A percentile compares a stretch with the other conserved stretches of the same genome.
phyloP scores from a whole-genome alignment of 2,113 vertebrate species.

The Caloenas nicobarica region DNA sequence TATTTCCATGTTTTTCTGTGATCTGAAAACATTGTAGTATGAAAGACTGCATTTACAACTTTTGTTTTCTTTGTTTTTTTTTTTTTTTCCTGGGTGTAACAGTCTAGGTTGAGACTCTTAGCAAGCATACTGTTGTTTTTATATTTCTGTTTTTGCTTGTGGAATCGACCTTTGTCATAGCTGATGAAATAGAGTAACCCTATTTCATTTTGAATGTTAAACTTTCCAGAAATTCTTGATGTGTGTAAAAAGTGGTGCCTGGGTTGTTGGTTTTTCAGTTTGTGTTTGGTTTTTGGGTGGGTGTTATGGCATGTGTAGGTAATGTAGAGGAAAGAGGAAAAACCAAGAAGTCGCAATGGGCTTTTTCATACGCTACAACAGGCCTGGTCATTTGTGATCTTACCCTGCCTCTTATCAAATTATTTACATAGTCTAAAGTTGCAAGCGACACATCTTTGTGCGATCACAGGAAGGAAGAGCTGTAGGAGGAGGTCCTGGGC shows the following conservation, averaged over 20 bases:
- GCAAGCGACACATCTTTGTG: not conserved
- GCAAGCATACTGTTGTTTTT: not conserved
- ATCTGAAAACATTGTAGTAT: not conserved
- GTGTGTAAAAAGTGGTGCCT: not conserved
- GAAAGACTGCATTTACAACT: not conserved
- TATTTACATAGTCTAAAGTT: not conserved
- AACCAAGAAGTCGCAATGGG: not conserved
- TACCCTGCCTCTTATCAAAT: not conserved
- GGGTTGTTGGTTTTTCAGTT: not conserved
- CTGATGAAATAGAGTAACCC: not conserved
- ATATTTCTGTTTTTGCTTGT: not conserved
- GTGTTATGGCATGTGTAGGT: accelerated
- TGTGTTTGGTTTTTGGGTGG: not conserved
- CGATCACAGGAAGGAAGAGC: accelerated
- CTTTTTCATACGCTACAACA: not conserved
- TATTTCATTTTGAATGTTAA: not conserved
- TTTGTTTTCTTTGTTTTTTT: not conserved
- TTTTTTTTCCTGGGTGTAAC: no score
- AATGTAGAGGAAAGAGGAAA: not conserved
- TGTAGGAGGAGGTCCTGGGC: not conserved
- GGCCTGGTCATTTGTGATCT: not conserved
- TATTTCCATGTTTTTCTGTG: not conserved
- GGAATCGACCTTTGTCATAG: not conserved
- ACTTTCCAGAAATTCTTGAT: not conserved
- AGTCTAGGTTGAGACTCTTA: not conserved